phyloP scores from a whole-genome alignment of 2,113 vertebrate species.

The Macquaria ambigua region DNA sequence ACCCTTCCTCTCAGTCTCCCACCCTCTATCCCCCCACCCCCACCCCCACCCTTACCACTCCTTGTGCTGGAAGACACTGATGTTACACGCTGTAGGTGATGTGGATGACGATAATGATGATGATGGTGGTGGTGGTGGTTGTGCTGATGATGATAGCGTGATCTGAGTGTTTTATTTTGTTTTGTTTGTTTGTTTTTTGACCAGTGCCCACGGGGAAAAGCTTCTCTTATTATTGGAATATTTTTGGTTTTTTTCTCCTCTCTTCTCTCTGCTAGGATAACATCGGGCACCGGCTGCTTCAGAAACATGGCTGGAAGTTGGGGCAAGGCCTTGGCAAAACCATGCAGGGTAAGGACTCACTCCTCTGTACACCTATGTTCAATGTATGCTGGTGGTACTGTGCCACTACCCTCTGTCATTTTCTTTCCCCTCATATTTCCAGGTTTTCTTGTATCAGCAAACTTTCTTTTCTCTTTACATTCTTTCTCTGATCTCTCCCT shows the following conservation, averaged over 20 bases:
- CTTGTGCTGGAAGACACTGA: conserved; percentile 82
- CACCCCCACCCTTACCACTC: conserved; percentile 57
- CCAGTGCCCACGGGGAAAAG: conserved; percentile 88
- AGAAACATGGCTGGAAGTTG: conserved; percentile 99
- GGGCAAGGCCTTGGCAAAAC: conserved; percentile 99
- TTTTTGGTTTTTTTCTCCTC: conserved; percentile 99
- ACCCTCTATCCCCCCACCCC: conserved; percentile 33
- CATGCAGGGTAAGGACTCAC: conserved; percentile 95
- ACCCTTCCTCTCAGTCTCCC: conserved; percentile 57
- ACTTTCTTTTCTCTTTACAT: conserved; percentile 49
- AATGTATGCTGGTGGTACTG: conserved; percentile 42
- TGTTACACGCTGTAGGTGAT: conserved; percentile 81
- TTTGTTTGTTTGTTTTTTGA: conserved; percentile 68
- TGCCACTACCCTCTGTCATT: conserved; percentile 36
- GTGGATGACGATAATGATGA: conserved; percentile 72
- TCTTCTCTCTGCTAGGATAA: conserved; percentile 98
- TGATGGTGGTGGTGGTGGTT: conserved; percentile 79
- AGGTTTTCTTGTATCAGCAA: conserved; percentile 39
- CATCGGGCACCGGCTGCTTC: conserved; percentile 99
- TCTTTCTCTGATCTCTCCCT: conserved; percentile 49
- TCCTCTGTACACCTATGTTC: conserved; percentile 39
- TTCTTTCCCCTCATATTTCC: conserved; percentile 48
- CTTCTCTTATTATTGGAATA: conserved; percentile 99
- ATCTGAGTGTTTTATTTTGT: conserved; percentile 75
- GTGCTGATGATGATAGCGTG: conserved; percentile 79